Conservation (phyloP, 2,113 vertebrate genomes). For the Campylorhamphus procurvoides region DNA sequence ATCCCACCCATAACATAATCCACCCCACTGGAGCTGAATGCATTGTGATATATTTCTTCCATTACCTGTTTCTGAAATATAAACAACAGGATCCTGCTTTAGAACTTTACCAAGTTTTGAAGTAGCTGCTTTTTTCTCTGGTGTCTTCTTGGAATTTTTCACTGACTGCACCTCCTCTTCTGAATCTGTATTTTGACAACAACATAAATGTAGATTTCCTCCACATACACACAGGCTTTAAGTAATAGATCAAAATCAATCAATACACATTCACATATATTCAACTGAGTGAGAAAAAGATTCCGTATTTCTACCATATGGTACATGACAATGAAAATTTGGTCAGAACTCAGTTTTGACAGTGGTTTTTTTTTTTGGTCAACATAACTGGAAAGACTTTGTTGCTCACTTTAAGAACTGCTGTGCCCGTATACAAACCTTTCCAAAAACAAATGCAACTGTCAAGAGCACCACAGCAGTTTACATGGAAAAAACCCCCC, state of each 20-base stretch:
- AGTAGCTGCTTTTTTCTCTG: constrained; percentile 73
- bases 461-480: not conserved
- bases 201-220: constrained; percentile 14
- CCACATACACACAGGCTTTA: not conserved
- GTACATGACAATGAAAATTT: not conserved
- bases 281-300: not conserved
- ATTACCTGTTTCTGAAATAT: constrained; percentile 94
- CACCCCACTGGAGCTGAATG: not conserved
- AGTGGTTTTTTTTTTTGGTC: not conserved
- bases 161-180: constrained; percentile 77
- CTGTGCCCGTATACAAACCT: not conserved
- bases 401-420: not conserved
- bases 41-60: not conserved
- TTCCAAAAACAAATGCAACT: fast-evolving
- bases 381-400: not conserved
- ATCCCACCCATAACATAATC: not conserved
- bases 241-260: not conserved
- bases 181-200: constrained; percentile 78
- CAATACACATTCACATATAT: not conserved
- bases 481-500: not conserved
- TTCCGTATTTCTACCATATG: not conserved
- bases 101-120: constrained; percentile 64
- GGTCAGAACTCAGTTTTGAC: not conserved
- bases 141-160: constrained; percentile 74
- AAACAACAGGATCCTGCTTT: constrained; percentile 87